Base-by-base conservation (phyloP, 1,140 invertebrate species). In the Sarcophaga bullata region DNA sequence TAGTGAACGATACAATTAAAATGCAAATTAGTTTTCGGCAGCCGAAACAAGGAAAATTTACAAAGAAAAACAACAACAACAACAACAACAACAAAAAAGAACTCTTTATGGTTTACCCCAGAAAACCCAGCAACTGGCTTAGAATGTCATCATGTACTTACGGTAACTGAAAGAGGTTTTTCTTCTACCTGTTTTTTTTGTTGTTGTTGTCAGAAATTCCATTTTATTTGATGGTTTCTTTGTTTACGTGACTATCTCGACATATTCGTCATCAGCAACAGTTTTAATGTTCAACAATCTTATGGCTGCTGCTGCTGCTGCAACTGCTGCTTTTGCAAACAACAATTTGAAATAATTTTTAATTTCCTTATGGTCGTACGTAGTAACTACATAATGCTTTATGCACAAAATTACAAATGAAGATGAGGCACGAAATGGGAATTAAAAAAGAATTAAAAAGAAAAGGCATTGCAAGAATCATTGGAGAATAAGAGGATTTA, bases 1-100 rank as follows among this genome's bases (percentile, higher is more conserved):
- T 37, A 37, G 25, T 2, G 62, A 68, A 68, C 19, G 62, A 25
- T 68, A 68, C 62, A 68, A 68, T 68, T 68, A 68, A 68, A 68
- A 68, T 68, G 58, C 58, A 68, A 68, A 68, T 68, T 68, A 68
- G 58, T 68, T 68, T 68, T 68, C 19, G 58, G 58, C 58, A 68
- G 58, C 58, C 58, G 19, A 68, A 68, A 68, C 58, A 68, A 68
- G 58, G 17, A 68, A 37, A 58, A 58, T 58, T 13, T 13, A 58
- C 52, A 58, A 6, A 58, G 11, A 58, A 37, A 37, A 4, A n/a
- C n/a, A n/a, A n/a, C n/a, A n/a, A n/a, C n/a, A n/a, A n/a, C n/a
- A n/a, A n/a, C n/a, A n/a, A n/a, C n/a, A n/a, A n/a, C n/a, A 37
- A 37, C 1, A 37, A 37, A 37, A 37, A 37, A 37, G 25, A 58